Evolutionary conservation across 2,888 invertebrate genomes (phyloP), one percentile per base, ranked within the genome.

Genomic region (Callyntrura guangdongensis): DNA sequence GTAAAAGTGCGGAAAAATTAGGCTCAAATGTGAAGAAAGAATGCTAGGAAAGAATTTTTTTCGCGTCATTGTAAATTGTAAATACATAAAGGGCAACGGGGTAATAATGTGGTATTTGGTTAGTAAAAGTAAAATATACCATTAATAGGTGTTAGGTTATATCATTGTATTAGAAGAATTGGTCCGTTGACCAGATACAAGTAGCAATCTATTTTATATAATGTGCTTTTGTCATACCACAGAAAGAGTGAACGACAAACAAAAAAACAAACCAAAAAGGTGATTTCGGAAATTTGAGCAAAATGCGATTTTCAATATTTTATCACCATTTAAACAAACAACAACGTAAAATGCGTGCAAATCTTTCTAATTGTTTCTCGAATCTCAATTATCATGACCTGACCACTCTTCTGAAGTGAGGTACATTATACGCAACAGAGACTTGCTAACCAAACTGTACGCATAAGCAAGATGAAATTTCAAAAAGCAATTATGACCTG

Each of bases 401-500:
- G 69, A 69, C 69, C 69, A 69, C 69, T 36, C 36, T 17, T 69
- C 67, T 36, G 36, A 27, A 69, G n/a, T n/a, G 8, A 36, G 14
- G n/a, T n/a, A 64, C 22, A 64, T 6, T 36, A 36, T 36, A 36
- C 6, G 36, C 36, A 36, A 6, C 36, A 36, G 14, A 69, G 27
- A 69, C 53, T 77, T 53, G 53, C 77, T 53, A 53, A 25, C 27
- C 36, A 8, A 74, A 77, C 22, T 8, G 53, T 77, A 12, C 12
- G 53, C 22, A 53, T 69, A 36, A 3, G 11, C 0, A 14, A 36
- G 36, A 25, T 25, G 64, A 64, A 64, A 22, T 25, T 53, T 53
- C 14, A 74, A 11, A 49, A 53, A 74, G 20, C 20, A 74, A 47
- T 17, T 47, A 77, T 77, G 77, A 77, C 77, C 77, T 77, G 77